Evolutionary conservation across 2,113 vertebrate genomes (phyloP).

Genomic region (Zingel zingel): DNA sequence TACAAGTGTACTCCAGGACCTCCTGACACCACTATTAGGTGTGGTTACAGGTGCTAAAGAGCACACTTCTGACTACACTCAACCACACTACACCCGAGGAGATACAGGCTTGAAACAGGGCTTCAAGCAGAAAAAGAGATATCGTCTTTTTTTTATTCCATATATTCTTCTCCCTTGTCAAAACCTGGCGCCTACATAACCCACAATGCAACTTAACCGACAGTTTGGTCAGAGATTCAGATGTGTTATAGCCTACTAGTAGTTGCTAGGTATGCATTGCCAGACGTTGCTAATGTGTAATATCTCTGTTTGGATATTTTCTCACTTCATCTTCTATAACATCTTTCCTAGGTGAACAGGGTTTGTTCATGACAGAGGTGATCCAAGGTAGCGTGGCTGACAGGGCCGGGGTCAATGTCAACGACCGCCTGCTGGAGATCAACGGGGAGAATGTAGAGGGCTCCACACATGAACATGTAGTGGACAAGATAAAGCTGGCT

Average conservation of each 20-base stretch:
- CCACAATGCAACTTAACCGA: too few relatives aligned
- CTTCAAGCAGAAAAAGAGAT: background rate
- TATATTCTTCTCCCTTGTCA: background rate
- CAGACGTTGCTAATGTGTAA: too few relatives aligned
- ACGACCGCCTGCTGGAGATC: slow-evolving; percentile 91
- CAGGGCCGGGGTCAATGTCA: slow-evolving; percentile 87
- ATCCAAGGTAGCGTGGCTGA: slow-evolving; percentile 84
- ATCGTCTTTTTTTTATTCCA: background rate
- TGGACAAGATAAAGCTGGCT: slow-evolving; percentile 87
- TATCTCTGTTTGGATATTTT: too few relatives aligned
- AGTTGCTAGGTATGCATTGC: too few relatives aligned
- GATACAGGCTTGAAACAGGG: too few relatives aligned
- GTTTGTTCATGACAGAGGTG: slow-evolving; percentile 88
- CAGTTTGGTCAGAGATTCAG: too few relatives aligned
- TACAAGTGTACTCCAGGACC: too few relatives aligned
- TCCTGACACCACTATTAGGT: too few relatives aligned
- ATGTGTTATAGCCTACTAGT: too few relatives aligned
- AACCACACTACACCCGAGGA: background rate
- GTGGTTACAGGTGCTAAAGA: background rate
- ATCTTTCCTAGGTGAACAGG: slow-evolving; percentile 82
- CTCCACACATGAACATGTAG: slow-evolving; percentile 85
- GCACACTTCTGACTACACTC: background rate
- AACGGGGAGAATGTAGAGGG: slow-evolving; percentile 90
- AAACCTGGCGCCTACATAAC: background rate
- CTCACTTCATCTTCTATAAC: background rate